Evolutionary conservation across 2,888 invertebrate genomes (phyloP).

Genomic region (Chrysotoxum bicinctum): DNA sequence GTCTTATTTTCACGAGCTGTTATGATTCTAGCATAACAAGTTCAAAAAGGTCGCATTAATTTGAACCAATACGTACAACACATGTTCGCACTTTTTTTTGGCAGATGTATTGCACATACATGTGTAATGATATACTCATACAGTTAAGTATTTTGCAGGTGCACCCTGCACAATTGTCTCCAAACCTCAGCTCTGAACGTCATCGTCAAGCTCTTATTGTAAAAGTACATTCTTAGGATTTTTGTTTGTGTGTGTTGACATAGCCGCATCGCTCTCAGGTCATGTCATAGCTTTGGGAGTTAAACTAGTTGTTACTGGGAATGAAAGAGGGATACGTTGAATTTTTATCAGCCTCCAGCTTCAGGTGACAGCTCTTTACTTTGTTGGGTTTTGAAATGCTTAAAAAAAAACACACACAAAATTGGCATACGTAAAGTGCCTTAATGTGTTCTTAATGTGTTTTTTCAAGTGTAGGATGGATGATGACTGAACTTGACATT

Average conservation of each 20-base stretch:
- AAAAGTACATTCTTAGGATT: neutral
- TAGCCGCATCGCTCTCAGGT: neutral
- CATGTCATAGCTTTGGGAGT: slow-evolving; percentile 2
- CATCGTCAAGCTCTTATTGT: neutral
- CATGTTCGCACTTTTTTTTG: too few species aligned
- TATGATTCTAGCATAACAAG: too few species aligned
- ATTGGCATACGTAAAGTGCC: slow-evolving; percentile 9
- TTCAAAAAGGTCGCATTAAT: too few species aligned
- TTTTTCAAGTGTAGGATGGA: slow-evolving; percentile 6
- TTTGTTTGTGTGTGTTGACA: neutral
- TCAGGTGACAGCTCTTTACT: slow-evolving; percentile 3
- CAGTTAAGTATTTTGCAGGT: too few species aligned
- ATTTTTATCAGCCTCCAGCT: neutral
- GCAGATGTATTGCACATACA: too few species aligned
- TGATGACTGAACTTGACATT: neutral
- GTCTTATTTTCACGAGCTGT: too few species aligned
- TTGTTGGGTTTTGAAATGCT: neutral
- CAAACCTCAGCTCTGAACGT: too few species aligned
- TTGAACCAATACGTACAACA: too few species aligned
- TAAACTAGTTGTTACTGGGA: neutral
- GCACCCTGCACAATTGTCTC: too few species aligned
- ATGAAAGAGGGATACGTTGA: neutral
- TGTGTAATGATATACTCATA: too few species aligned
- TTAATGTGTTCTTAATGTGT: too few species aligned
- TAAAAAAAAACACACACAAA: neutral